phyloP scores from a whole-genome alignment of 1,140 invertebrate species.

The Bombyx mandarina region DNA sequence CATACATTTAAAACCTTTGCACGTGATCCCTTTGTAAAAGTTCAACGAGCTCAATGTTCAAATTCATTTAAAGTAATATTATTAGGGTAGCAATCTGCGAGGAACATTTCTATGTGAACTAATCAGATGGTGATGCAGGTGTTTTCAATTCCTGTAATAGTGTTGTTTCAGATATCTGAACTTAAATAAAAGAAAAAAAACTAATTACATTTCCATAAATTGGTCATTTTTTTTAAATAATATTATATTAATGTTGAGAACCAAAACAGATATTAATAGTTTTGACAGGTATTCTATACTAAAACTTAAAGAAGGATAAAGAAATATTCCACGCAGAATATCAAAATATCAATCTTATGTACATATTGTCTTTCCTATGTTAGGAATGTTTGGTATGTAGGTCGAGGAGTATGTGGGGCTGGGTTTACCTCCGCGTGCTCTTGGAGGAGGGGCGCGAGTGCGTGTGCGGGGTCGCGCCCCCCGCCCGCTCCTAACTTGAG shows the following conservation, averaged over 20 bases:
- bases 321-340: slow-evolving; percentile 37
- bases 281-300: not conserved
- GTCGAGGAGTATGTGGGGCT: slow-evolving; percentile 31
- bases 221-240: too few relatives aligned
- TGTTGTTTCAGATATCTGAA: slow-evolving; percentile 25
- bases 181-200: too few relatives aligned
- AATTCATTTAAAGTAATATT: slow-evolving; percentile 43
- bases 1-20: slow-evolving; percentile 53
- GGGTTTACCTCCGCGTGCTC: slow-evolving; percentile 64
- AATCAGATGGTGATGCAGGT: not conserved
- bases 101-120: slow-evolving; percentile 31
- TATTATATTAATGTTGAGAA: too few relatives aligned
- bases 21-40: slow-evolving; percentile 58
- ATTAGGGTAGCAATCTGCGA: slow-evolving; percentile 37
- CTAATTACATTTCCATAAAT: too few relatives aligned
- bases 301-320: not conserved
- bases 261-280: too few relatives aligned
- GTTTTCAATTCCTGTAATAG: slow-evolving; percentile 40
- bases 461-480: slow-evolving; percentile 67
- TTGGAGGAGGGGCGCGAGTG: slow-evolving; percentile 69
- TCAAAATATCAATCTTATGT: slow-evolving; percentile 71
- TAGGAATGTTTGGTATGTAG: slow-evolving; percentile 49
- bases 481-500: slow-evolving; percentile 83
- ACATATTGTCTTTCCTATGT: slow-evolving; percentile 71
- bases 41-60: slow-evolving; percentile 42